A percentile compares a stretch with the other conserved stretches of the same genome.
phyloP scores from a whole-genome alignment of 1,140 invertebrate genomes.

The Chlorops oryzae region DNA sequence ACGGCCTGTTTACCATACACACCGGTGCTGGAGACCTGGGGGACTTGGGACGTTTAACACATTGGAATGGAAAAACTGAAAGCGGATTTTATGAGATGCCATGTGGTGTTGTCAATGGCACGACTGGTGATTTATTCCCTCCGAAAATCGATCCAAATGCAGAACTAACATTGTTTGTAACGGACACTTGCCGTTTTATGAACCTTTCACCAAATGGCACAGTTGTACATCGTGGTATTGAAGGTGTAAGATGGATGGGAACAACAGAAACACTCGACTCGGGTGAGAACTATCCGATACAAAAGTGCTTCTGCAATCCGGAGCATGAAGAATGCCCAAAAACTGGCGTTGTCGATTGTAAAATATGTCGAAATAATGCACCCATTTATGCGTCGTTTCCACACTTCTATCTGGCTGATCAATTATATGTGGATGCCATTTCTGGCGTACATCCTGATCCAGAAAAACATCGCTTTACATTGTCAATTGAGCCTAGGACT shows the following conservation, averaged over 20 bases:
- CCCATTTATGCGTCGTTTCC: conserved; percentile 79
- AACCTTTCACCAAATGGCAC: conserved; percentile 38
- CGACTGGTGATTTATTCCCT: conserved; percentile 71
- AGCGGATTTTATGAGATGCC: conserved; percentile 54
- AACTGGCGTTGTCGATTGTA: conserved; percentile 60
- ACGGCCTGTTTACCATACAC: conserved; percentile 69
- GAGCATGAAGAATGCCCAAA: conserved; percentile 46
- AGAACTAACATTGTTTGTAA: conserved; percentile 58
- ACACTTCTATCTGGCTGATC: conserved; percentile 78
- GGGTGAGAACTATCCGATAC: conserved; percentile 57
- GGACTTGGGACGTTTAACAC: conserved; percentile 57
- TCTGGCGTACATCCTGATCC: conserved; percentile 64
- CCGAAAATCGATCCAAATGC: conserved; percentile 54
- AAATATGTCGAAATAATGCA: conserved; percentile 63
- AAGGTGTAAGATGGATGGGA: conserved; percentile 57
- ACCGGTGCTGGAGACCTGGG: conserved; percentile 60
- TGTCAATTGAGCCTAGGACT: conserved; percentile 65
- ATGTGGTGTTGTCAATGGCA: conserved; percentile 62
- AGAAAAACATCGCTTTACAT: conserved; percentile 60
- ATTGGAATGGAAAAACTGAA: conserved; percentile 60
- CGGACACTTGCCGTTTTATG: conserved; percentile 63
- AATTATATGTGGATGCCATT: conserved; percentile 57
- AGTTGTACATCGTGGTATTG: conserved; percentile 48
- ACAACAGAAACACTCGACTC: conserved; percentile 61
- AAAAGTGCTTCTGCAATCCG: conserved; percentile 53